Evolutionary conservation across 1,140 invertebrate species (phyloP).

Genomic region (Neodiprion pinetum): DNA sequence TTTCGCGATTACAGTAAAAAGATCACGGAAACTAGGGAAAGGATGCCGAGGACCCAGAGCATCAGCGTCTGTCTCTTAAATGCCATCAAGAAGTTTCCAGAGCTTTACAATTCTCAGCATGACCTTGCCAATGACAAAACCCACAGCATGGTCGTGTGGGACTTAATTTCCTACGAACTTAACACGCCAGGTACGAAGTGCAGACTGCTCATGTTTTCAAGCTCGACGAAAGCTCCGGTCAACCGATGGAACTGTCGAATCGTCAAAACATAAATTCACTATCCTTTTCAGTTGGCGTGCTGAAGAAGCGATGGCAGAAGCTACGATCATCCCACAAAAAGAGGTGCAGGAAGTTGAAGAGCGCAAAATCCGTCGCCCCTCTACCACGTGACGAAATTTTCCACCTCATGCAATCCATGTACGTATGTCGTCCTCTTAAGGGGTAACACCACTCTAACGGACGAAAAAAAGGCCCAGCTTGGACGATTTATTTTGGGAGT

Average conservation of each 20-base stretch:
- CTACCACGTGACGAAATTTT: neutral
- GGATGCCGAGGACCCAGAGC: neutral
- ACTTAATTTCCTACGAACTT: neutral
- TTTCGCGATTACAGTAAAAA: neutral
- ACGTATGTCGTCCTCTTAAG: neutral
- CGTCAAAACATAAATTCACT: too few species aligned
- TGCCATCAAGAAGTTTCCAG: neutral
- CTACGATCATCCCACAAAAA: neutral
- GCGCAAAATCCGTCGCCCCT: neutral
- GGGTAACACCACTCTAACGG: too few species aligned
- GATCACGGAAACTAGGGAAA: neutral
- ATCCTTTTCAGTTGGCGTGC: neutral
- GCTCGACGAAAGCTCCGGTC: too few species aligned
- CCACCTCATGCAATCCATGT: neutral
- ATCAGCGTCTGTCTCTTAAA: neutral
- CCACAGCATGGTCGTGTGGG: neutral
- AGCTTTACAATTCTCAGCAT: neutral
- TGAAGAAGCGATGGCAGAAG: neutral
- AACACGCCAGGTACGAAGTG: neutral
- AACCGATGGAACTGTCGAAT: too few species aligned
- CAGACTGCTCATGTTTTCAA: too few species aligned
- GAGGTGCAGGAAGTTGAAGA: neutral
- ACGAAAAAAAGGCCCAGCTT: too few species aligned
- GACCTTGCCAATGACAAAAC: neutral
- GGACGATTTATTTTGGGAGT: too few species aligned